These are phyloP conservation scores for Lycophotia porphyrea DNA, from an alignment of 2,888 invertebrate genomes.

Conservation along the genomic window DNA sequence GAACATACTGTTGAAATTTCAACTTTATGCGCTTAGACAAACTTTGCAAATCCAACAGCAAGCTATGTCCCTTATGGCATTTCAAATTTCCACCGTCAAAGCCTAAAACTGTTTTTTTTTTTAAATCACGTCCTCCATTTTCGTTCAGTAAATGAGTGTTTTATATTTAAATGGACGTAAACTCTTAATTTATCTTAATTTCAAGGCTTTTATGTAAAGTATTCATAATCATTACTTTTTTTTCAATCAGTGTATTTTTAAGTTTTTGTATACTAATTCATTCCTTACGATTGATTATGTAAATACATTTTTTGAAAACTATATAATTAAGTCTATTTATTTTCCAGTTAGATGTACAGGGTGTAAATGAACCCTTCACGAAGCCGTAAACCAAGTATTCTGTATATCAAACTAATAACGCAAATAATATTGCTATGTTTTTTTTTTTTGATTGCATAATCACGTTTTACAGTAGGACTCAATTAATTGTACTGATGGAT, in stretches of 20 bases:
- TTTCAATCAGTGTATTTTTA: conserved; percentile 26
- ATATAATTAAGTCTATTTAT: conserved; percentile 2
- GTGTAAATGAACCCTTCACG: no score
- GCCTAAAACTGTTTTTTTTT: not conserved
- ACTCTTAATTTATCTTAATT: not conserved
- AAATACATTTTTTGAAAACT: not conserved
- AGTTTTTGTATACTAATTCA: conserved; percentile 33
- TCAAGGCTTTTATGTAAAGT: conserved; percentile 12
- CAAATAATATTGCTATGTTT: no score
- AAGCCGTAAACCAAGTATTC: no score
- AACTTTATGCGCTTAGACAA: not conserved
- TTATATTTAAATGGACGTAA: conserved; percentile 14
- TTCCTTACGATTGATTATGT: conserved; percentile 12
- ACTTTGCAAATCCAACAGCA: not conserved
- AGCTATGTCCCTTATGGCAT: not conserved
- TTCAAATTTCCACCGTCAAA: not conserved
- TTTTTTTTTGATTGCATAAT: no score
- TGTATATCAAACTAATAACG: no score
- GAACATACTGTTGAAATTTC: not conserved
- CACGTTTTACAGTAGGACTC: no score
- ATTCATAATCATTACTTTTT: not conserved
- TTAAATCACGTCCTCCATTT: not conserved
- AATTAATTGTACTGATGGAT: no score
- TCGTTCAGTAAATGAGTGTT: conserved; percentile 5
- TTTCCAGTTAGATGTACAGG: no score